These are phyloP conservation scores for Drosophila limbata DNA, from an alignment of 2,888 invertebrate species.

Conservation along the genomic window DNA sequence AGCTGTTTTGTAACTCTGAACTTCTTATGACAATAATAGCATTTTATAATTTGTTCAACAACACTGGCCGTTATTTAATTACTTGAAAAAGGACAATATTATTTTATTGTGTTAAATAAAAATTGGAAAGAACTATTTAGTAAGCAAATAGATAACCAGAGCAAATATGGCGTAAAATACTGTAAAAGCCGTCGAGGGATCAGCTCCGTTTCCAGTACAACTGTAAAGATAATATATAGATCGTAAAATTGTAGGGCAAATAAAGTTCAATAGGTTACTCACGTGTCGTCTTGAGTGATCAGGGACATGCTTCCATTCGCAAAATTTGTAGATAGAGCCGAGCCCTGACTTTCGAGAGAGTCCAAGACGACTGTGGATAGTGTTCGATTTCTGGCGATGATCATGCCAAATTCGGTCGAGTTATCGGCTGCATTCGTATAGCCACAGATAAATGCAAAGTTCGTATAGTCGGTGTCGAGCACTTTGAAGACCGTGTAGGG, in stretches of 20 bases:
- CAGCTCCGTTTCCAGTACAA: conserved; percentile 46
- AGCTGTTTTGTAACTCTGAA: neutral
- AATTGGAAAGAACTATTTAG: conserved; percentile 24
- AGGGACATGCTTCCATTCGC: conserved; percentile 62
- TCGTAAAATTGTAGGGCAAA: neutral
- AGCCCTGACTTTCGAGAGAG: conserved; percentile 40
- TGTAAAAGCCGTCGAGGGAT: conserved; percentile 26
- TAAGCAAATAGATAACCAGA: conserved; percentile 24
- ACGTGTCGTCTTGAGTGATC: conserved; percentile 68
- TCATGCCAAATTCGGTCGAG: conserved; percentile 58
- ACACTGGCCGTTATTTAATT: neutral
- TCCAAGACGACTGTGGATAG: conserved; percentile 42
- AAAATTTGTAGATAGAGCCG: conserved; percentile 49
- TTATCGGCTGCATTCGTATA: conserved; percentile 69
- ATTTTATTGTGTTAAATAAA: neutral
- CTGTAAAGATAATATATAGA: conserved; percentile 3
- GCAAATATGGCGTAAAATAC: conserved; percentile 41
- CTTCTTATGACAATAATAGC: neutral
- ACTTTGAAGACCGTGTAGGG: conserved; percentile 64
- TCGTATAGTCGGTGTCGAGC: conserved; percentile 68
- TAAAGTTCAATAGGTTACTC: conserved; percentile 26
- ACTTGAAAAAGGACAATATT: neutral
- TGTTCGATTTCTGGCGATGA: conserved; percentile 62
- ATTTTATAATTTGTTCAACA: neutral
- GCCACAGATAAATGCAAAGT: conserved; percentile 73